Evolutionary conservation across 2,888 invertebrate species (phyloP).

Genomic region (Halictus quadricinctus): DNA sequence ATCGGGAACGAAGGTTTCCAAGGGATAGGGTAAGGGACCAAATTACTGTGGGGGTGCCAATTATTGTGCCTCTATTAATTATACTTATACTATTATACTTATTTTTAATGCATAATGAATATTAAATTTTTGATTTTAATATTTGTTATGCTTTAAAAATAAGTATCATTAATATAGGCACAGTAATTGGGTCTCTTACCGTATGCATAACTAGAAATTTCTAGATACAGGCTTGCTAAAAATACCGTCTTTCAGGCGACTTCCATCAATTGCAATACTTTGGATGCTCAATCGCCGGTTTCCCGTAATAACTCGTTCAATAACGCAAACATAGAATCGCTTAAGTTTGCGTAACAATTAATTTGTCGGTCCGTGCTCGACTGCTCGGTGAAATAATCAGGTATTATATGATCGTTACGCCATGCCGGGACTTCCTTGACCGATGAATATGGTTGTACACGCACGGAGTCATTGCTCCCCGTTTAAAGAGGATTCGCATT

Average conservation of each 20-base stretch:
- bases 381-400: constrained; percentile 55
- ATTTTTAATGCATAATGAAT: no score
- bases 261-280: background rate
- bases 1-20: no score
- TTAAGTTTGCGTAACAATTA: constrained; percentile 52
- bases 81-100: no score
- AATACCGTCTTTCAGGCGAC: background rate
- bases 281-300: background rate
- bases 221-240: background rate
- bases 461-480: constrained; percentile 56
- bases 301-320: background rate
- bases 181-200: no score
- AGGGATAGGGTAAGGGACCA: no score
- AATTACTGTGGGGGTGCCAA: no score
- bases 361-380: constrained; percentile 45
- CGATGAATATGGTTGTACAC: constrained; percentile 37
- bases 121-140: no score
- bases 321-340: constrained; percentile 7
- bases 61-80: no score
- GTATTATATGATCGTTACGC: constrained; percentile 64
- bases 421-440: constrained; percentile 49
- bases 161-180: no score
- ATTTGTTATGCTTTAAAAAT: no score
- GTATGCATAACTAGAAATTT: background rate
- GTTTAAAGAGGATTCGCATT: constrained; percentile 51